These are phyloP conservation scores for Platygyra sinensis DNA, from an alignment of 64 coral and sea anemone species.

Conservation along the genomic window DNA sequence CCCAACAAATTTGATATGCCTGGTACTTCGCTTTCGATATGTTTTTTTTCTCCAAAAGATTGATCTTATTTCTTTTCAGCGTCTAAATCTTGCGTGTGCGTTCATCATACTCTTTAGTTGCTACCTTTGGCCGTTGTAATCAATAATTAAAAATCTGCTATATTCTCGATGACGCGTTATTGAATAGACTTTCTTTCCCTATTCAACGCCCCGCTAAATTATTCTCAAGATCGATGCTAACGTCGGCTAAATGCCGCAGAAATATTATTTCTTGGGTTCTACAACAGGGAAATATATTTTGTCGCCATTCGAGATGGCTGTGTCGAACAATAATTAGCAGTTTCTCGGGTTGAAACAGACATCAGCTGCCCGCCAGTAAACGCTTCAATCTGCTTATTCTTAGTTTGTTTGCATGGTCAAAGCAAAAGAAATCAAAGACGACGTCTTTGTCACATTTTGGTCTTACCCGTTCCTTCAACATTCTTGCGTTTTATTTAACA, in stretches of 20 bases:
- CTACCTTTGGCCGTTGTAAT: not conserved
- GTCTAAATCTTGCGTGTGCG: no score
- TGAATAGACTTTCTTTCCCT: not conserved
- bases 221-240: not conserved
- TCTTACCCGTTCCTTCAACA: not conserved
- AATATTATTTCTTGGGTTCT: not conserved
- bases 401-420: not conserved
- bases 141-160: slow-evolving; percentile 24
- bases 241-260: not conserved
- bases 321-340: not conserved
- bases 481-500: not conserved
- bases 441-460: not conserved
- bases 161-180: slow-evolving; percentile 1
- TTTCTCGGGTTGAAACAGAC: not conserved
- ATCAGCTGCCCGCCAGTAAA: not conserved
- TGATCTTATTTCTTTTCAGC: no score
- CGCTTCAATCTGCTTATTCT: not conserved
- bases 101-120: not conserved
- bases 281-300: not conserved
- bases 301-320: not conserved
- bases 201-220: not conserved
- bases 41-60: no score
- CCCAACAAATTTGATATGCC: no score
- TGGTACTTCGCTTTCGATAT: no score
- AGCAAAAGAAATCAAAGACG: not conserved